phyloP scores from a whole-genome alignment of 35 echinoderm and acorn worm species.

The Ophiothrix spiculata region DNA sequence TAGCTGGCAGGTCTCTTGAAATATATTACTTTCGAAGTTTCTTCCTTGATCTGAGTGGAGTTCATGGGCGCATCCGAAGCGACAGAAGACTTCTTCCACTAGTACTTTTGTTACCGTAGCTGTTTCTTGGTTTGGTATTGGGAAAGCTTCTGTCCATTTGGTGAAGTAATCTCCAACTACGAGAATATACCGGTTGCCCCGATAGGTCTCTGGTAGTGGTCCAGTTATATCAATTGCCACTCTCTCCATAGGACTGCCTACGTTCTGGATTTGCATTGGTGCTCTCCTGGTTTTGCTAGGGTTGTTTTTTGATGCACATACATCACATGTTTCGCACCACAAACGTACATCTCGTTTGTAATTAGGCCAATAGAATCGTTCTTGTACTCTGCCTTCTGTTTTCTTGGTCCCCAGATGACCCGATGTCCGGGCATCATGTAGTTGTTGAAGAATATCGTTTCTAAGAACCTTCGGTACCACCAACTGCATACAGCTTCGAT shows the following conservation, averaged over 20 bases:
- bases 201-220: constrained; percentile 20
- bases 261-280: constrained; percentile 1
- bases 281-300: constrained; percentile 5
- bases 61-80: constrained; percentile 40
- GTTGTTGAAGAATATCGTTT: not conserved
- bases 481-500: not conserved
- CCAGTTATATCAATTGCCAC: constrained; percentile 40
- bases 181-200: constrained; percentile 33
- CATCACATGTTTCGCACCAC: constrained; percentile 7
- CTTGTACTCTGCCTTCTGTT: constrained; percentile 2
- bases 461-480: not conserved
- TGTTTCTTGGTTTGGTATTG: constrained; percentile 26
- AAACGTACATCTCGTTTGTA: not conserved
- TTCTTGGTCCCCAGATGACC: constrained; percentile 40
- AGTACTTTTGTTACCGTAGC: constrained; percentile 37
- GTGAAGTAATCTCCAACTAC: constrained; percentile 40
- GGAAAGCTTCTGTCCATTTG: constrained; percentile 36
- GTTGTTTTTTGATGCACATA: constrained; percentile 25
- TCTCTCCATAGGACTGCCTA: constrained; percentile 46
- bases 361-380: constrained; percentile 35
- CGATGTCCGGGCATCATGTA: not conserved
- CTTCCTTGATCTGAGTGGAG: constrained; percentile 34
- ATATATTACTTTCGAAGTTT: constrained; percentile 9
- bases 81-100: constrained; percentile 31
- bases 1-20: constrained; percentile 16